Conservation (phyloP, 2,888 invertebrate genomes). For the Lamellibrachia satsuma region DNA sequence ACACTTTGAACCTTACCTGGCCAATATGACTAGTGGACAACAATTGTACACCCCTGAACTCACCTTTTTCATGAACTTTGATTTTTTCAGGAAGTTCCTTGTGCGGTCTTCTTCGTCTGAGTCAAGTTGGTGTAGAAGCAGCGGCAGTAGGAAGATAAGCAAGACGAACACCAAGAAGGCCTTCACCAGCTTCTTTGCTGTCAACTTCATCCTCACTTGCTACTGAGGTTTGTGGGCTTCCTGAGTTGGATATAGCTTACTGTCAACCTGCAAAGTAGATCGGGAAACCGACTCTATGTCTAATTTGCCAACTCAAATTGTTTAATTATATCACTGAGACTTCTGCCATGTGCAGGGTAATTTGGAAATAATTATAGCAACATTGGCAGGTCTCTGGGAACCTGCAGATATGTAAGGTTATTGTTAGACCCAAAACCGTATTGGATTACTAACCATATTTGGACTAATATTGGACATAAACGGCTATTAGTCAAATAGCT, state of each 20-base stretch:
- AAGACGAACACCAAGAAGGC: constrained; percentile 31
- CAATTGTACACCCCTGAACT: no score
- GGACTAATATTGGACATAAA: no score
- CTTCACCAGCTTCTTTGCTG: constrained; percentile 33
- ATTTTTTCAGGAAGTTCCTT: background rate
- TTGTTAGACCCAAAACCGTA: no score
- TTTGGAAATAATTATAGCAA: no score
- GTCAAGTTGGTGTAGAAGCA: constrained; percentile 37
- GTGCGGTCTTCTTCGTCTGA: constrained; percentile 31
- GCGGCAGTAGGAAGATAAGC: constrained; percentile 36
- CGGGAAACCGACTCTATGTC: background rate
- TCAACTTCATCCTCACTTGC: constrained; percentile 31
- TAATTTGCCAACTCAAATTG: background rate
- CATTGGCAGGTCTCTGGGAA: no score
- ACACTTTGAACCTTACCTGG: no score
- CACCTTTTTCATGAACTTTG: background rate
- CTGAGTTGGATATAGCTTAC: background rate
- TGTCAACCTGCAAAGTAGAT: background rate
- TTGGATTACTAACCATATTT: no score
- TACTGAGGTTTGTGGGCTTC: background rate
- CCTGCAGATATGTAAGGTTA: no score
- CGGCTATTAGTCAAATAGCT: no score
- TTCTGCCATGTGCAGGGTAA: no score
- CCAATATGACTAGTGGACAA: no score
- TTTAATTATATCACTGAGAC: background rate